Conservation (phyloP, 2,113 vertebrate species). For the Tetrax tetrax region DNA sequence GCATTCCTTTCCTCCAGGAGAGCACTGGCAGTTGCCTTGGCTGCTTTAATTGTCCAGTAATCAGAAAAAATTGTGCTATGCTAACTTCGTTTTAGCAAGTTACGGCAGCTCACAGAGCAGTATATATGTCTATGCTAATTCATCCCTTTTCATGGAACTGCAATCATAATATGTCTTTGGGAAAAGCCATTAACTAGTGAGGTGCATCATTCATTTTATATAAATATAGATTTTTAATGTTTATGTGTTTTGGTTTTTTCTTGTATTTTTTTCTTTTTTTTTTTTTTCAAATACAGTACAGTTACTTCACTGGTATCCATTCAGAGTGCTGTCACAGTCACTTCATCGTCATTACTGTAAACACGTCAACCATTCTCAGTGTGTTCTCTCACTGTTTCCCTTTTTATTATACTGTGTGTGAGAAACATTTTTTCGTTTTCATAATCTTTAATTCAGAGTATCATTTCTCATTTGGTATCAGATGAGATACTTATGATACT, state of each 20-base stretch:
- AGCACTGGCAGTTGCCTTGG: not conserved
- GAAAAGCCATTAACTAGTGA: not conserved
- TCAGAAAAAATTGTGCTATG: not conserved
- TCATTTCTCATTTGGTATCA: not conserved
- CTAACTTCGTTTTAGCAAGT: not conserved
- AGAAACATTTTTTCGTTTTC: not conserved
- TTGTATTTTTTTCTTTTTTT: not conserved
- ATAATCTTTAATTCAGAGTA: not conserved
- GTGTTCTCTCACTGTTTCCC: not conserved
- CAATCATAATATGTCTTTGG: not conserved
- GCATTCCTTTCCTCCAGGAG: not conserved
- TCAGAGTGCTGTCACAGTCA: not conserved
- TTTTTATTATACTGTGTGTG: not conserved
- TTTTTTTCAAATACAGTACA: not conserved
- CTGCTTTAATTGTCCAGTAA: not conserved
- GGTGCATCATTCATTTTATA: not conserved
- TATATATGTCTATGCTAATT: not conserved
- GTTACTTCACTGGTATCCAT: not conserved
- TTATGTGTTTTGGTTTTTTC: not conserved
- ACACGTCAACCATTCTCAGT: not conserved
- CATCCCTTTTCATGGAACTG: not conserved
- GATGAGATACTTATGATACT: not conserved
- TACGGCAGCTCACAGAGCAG: not conserved
- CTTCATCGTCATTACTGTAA: not conserved
- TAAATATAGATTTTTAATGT: not conserved